Evolutionary conservation across 2,888 invertebrate species (phyloP).

Genomic region (Cecidostiba fungosa): DNA sequence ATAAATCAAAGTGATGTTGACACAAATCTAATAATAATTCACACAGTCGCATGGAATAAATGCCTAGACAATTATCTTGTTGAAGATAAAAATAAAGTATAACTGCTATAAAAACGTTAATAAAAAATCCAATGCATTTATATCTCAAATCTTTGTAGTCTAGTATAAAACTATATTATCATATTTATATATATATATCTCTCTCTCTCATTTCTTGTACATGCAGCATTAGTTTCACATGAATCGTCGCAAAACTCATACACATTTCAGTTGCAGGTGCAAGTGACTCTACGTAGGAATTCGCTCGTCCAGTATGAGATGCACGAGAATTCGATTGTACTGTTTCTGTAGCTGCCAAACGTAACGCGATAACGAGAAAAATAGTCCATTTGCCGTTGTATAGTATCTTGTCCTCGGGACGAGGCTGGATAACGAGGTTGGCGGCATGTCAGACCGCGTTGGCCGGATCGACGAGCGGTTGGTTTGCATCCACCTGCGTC

Average conservation of each 20-base stretch:
- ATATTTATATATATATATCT: background rate
- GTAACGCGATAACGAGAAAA: background rate
- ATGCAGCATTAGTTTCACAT: background rate
- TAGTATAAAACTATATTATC: constrained; percentile 15
- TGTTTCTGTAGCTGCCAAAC: background rate
- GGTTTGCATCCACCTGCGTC: constrained; percentile 73
- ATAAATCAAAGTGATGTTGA: background rate
- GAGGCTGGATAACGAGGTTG: background rate
- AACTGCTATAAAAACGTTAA: background rate
- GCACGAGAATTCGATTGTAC: background rate
- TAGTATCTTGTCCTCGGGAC: background rate
- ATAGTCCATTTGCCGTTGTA: background rate
- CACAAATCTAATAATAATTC: background rate
- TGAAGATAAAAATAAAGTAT: background rate
- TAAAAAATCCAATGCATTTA: constrained; percentile 27
- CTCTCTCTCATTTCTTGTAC: background rate
- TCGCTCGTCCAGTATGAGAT: background rate
- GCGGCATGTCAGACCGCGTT: constrained; percentile 53
- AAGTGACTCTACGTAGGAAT: background rate
- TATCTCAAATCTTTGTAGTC: background rate
- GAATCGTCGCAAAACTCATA: background rate
- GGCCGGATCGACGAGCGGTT: constrained; percentile 75
- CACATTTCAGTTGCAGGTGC: background rate
- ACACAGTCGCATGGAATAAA: background rate
- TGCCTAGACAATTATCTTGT: background rate